phyloP scores from a whole-genome alignment of 2,888 invertebrate genomes.

The Drosophila picticornis region DNA sequence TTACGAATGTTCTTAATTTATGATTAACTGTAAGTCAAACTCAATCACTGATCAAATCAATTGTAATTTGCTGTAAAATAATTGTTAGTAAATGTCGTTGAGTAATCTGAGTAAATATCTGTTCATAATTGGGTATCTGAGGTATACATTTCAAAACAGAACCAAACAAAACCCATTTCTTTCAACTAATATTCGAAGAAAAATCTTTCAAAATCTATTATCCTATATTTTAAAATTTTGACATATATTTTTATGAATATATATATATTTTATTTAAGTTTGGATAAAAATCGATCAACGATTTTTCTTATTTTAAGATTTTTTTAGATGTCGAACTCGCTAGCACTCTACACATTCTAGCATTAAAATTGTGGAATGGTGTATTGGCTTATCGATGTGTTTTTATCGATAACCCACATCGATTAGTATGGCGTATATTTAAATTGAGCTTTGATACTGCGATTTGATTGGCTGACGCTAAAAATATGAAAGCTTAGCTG shows the following conservation, averaged over 20 bases:
- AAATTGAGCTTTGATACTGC: background rate
- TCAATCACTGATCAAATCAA: conserved; percentile 59
- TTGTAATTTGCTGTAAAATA: conserved; percentile 28
- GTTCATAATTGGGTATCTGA: background rate
- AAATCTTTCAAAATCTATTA: background rate
- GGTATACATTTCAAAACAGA: background rate
- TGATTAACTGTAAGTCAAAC: conserved; percentile 31
- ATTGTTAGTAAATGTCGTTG: conserved; percentile 39
- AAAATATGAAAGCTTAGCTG: background rate
- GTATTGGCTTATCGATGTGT: background rate
- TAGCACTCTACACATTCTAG: background rate
- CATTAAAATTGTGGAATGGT: background rate
- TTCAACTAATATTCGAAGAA: background rate
- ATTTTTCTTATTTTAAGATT: too few relatives aligned
- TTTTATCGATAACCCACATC: background rate
- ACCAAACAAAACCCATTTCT: background rate
- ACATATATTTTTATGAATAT: background rate
- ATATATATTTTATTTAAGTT: too few relatives aligned
- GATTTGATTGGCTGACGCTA: background rate
- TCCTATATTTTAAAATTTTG: background rate
- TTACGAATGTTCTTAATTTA: background rate
- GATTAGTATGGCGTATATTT: background rate
- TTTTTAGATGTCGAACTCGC: too few relatives aligned
- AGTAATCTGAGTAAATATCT: background rate
- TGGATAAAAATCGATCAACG: too few relatives aligned